Base-by-base conservation (phyloP, 2,888 invertebrate genomes). In the Meloe dianella region DNA sequence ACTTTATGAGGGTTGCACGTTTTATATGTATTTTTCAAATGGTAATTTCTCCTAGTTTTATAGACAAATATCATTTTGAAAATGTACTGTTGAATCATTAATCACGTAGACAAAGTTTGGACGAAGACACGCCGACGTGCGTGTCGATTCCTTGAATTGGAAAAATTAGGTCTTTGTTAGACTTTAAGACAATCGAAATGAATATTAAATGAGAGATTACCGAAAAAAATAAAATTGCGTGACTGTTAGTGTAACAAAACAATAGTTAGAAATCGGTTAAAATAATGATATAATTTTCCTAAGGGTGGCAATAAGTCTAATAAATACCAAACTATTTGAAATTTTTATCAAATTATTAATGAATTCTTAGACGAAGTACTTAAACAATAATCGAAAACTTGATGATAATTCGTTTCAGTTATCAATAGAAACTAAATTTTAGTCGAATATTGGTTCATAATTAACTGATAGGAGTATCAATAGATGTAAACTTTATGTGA, bases 381-480 rank as follows among this genome's bases (percentile, higher is more conserved):
- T 17, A 41, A 3, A 17, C 5, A 17, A 41, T 6, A 4, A 47
- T 47, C 10, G 47, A 47, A 47, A 47, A 47, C 47, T 47, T 47
- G 8, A 47, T 35, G 5, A 35, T 47, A 47, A 20, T 8, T 47
- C 47, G 20, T 47, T 47, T 8, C 3, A 47, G 9, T 20, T 9
- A 20, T 47, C 47, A 47, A 47, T 47, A 47, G 47, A 20, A 47
- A 20, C 47, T 47, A 47, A 20, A 47, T 47, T 47, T 20, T 47
- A 9, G 8, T 47, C 47, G 20, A 47, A 47, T 47, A 20, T 32
- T 2, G 14, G 3, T 14, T 35, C 12, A 3, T 47, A 47, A 47
- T 47, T 47, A 47, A 47, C 51, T 54, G 57, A 66, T 66, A 66
- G 61, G 61, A 35, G 17, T 61, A 64, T 60, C 60, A 58, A 27